phyloP scores from a whole-genome alignment of 2,888 invertebrate species.

The Buathra laborator region DNA sequence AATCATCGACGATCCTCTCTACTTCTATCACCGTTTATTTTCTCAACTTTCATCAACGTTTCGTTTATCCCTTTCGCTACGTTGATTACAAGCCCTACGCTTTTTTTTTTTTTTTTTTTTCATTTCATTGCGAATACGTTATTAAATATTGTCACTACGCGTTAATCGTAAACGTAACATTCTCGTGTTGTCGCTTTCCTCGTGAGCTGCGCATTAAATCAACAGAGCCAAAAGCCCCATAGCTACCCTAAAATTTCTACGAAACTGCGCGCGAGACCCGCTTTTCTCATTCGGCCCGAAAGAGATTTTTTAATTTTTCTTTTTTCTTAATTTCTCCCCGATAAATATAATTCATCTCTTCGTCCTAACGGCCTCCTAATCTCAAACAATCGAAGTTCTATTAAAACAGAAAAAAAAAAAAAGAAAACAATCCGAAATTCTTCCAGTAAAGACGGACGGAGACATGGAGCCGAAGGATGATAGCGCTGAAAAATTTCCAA shows the following conservation, averaged over 20 bases:
- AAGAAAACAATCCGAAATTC: constrained; percentile 27
- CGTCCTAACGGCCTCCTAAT: constrained; percentile 11
- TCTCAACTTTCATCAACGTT: constrained; percentile 54
- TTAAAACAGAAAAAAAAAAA: constrained; percentile 17
- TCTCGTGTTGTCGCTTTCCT: constrained; percentile 7
- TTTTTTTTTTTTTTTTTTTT: constrained; percentile 37
- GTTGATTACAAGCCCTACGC: constrained; percentile 54
- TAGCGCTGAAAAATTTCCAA: constrained; percentile 21
- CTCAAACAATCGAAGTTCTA: constrained; percentile 26
- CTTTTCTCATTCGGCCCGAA: neutral
- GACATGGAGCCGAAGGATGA: constrained; percentile 61
- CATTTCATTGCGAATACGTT: constrained; percentile 33
- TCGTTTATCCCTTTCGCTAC: constrained; percentile 35
- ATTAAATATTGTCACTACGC: constrained; percentile 65
- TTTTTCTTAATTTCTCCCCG: neutral
- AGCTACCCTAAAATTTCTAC: neutral
- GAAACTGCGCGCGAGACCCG: neutral
- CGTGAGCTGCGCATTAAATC: too few relatives aligned
- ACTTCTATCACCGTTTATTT: constrained; percentile 53
- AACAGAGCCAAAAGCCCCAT: too few relatives aligned
- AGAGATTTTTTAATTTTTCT: neutral
- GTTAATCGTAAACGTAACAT: constrained; percentile 52
- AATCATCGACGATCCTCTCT: constrained; percentile 49
- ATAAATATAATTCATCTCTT: constrained; percentile 35
- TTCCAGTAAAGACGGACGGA: constrained; percentile 51